Conservation (phyloP, 2,888 invertebrate species). For the Schizaphis graminum region DNA sequence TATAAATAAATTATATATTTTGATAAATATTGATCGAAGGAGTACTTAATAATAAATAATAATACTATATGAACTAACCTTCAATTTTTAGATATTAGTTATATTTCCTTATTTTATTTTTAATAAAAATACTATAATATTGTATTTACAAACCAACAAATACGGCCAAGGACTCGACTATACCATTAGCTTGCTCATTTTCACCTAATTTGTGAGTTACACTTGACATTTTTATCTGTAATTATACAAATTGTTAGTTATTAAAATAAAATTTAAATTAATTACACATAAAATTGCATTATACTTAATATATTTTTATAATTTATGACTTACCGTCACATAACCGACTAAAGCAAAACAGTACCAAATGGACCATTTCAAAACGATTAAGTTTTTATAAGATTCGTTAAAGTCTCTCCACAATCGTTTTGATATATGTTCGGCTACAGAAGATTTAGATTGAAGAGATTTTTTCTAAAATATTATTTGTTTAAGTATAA, state of each 20-base stretch:
- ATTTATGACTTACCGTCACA: constrained; percentile 30
- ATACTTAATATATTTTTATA: neutral
- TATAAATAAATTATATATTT: neutral
- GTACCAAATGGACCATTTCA: constrained; percentile 62
- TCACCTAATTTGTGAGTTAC: constrained; percentile 3
- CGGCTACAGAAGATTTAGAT: neutral
- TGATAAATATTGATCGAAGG: neutral
- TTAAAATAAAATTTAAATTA: neutral
- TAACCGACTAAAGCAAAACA: constrained; percentile 37
- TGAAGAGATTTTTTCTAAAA: constrained; percentile 31
- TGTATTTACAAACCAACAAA: constrained; percentile 29
- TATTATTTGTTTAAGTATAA: neutral
- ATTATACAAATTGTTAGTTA: neutral
- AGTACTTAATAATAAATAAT: neutral
- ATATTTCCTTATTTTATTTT: neutral
- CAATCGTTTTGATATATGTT: neutral
- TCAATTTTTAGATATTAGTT: neutral
- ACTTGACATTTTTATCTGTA: constrained; percentile 32
- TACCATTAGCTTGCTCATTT: constrained; percentile 17
- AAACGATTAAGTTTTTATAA: constrained; percentile 47
- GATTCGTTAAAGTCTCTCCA: constrained; percentile 49
- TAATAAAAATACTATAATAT: neutral
- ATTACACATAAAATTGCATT: neutral
- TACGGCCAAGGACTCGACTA: constrained; percentile 30
- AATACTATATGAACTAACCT: neutral